Base-by-base conservation (phyloP, 2,113 vertebrate genomes). In the Nannospalax galili region DNA sequence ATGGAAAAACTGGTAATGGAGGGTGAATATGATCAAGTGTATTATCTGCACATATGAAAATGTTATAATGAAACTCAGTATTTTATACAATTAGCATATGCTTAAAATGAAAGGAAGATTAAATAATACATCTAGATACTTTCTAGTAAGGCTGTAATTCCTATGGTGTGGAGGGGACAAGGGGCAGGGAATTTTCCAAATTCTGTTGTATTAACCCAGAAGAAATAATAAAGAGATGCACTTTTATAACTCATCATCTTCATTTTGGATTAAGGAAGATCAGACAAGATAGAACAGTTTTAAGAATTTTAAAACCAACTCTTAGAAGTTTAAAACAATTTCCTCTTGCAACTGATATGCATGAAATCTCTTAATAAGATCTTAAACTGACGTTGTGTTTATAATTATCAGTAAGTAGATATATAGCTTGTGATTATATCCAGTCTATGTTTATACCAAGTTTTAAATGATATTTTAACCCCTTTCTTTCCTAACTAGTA, bases 391-490 rank as follows among this genome's bases (percentile, higher is more conserved):
- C 1, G 73, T 62, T 90, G 19, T 65, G 45, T 73, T 95, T 88
- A 86, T 88, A 94, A 95, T 95, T 85, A 91, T 69, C 32, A 89
- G 62, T 81, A 95, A 96, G 77, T 82, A 45, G 30, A 52, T 88
- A 65, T 42, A 37, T 70, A 93, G 94, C 7, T 96, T n/a, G n/a
- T n/a, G n/a, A n/a, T n/a, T n/a, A n/a, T n/a, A n/a, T n/a, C n/a
- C n/a, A n/a, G n/a, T n/a, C n/a, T n/a, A n/a, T n/a, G 89, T 94
- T 96, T 94, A 62, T 82, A 92, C 0, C 32, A 62, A 48, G 19
- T 90, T 95, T 78, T 82, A 97, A 94, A 91, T 78, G n/a, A 95
- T 84, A 28, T 84, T 52, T 90, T 93, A 93, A 96, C 52, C 26
- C 91, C 37, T 87, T 42, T 79, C 20, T 85, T 93, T 93, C 56